phyloP scores from a whole-genome alignment of 1,140 invertebrate species.

The Physella acuta region DNA sequence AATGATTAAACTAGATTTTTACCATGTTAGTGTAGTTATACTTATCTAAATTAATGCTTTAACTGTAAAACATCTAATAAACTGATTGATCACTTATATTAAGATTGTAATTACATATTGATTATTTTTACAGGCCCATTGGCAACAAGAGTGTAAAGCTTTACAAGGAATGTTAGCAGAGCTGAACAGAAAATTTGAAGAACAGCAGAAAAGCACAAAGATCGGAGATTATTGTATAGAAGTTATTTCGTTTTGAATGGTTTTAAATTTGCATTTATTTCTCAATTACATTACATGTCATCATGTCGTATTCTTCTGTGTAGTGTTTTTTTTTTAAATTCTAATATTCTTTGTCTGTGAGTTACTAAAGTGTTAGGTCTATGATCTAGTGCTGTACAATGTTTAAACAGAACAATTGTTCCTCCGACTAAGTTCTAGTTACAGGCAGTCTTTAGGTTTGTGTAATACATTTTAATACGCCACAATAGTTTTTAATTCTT shows the following conservation, averaged over 20 bases:
- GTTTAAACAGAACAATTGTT: not conserved
- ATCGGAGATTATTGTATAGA: constrained; percentile 21
- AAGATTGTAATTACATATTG: not conserved
- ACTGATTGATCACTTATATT: not conserved
- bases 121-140: not conserved
- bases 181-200: constrained; percentile 8
- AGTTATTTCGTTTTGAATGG: constrained; percentile 17
- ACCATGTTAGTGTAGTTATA: too few species aligned
- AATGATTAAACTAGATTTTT: not conserved
- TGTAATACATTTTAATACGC: too few species aligned
- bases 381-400: not conserved
- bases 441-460: too few species aligned
- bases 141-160: constrained; percentile 4
- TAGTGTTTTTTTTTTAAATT: too few species aligned
- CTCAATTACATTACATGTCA: too few species aligned
- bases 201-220: constrained; percentile 18
- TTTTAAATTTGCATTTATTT: too few species aligned
- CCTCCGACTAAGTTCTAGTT: too few species aligned
- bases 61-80: not conserved
- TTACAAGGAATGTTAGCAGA: constrained; percentile 6
- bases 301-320: too few species aligned
- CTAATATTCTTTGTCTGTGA: not conserved
- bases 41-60: not conserved
- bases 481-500: not conserved
- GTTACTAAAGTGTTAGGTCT: not conserved